Percentiles rank a stretch among this genome's conserved stretches.
Evolutionary conservation across 1,140 invertebrate species (phyloP).

Genomic region (Drosophila kanapiae): DNA sequence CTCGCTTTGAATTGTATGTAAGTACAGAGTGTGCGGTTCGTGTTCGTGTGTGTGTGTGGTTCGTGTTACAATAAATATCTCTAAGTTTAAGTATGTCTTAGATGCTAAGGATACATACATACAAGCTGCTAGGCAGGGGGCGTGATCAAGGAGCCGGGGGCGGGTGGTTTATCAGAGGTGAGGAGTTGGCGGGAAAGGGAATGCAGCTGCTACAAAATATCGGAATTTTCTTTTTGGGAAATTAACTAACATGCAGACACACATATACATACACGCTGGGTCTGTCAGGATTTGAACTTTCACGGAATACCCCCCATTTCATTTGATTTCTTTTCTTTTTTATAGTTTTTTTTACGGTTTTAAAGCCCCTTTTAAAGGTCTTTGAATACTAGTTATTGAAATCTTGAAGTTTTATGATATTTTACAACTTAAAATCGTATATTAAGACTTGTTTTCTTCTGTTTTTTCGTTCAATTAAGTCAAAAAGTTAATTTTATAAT

Average conservation of each 20-base stretch:
- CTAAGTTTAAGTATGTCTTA: conserved; percentile 74
- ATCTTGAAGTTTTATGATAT: not conserved
- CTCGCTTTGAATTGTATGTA: conserved; percentile 59
- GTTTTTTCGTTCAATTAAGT: not conserved
- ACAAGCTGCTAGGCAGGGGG: conserved; percentile 67
- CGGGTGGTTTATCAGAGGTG: not conserved
- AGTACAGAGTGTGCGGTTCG: conserved; percentile 61
- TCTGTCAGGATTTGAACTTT: not conserved
- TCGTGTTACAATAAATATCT: conserved; percentile 77
- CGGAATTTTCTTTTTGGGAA: conserved; percentile 21
- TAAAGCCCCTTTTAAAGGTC: not conserved
- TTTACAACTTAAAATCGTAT: not conserved
- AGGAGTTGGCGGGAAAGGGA: not conserved
- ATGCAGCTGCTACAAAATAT: conserved; percentile 60
- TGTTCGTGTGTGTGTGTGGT: conserved; percentile 36
- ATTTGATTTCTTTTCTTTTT: not conserved
- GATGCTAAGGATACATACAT: conserved; percentile 70
- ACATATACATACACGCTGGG: conserved; percentile 47
- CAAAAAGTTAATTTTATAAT: not conserved
- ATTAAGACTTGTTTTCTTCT: too few relatives aligned
- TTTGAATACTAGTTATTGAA: not conserved
- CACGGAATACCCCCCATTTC: not conserved
- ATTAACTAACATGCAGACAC: conserved; percentile 63
- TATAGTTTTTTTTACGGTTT: not conserved
- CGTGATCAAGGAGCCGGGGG: too few relatives aligned